Conservation (phyloP, 2,113 vertebrate species). For the Clarias gariepinus region DNA sequence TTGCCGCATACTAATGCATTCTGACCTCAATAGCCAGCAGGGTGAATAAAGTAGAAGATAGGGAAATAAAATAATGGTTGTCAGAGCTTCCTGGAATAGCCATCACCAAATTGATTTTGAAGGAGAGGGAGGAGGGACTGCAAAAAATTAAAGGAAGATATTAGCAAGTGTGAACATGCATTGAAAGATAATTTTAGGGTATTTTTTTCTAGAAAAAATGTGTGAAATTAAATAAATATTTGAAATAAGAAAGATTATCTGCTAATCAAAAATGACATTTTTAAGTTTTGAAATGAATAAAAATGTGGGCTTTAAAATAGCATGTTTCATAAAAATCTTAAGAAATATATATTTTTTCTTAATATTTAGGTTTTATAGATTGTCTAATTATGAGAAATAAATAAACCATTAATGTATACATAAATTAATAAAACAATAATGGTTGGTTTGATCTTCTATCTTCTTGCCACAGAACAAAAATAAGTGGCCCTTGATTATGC, state of each 20-base stretch:
- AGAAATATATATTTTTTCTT: background rate
- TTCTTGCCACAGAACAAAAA: background rate
- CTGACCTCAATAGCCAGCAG: conserved; percentile 47
- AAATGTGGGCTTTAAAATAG: background rate
- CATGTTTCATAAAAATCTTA: background rate
- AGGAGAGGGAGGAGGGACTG: background rate
- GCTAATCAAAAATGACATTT: background rate
- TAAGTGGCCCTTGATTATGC: background rate
- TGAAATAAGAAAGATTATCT: background rate
- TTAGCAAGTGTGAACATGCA: background rate
- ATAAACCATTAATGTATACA: no score
- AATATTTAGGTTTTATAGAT: background rate
- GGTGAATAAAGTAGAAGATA: conserved; percentile 38
- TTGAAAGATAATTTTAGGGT: background rate
- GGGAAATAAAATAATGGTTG: conserved; percentile 37
- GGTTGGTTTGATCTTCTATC: no score
- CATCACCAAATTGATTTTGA: conserved; percentile 21
- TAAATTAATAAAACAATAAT: no score
- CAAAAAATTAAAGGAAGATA: background rate
- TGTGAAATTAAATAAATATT: background rate
- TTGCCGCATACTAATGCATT: conserved; percentile 40
- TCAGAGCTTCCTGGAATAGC: conserved; percentile 38
- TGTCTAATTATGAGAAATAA: background rate
- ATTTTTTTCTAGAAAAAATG: background rate
- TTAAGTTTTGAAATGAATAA: background rate